These are phyloP conservation scores for Leucopsar rothschildi DNA, from an alignment of 2,113 vertebrate genomes.

Conservation along the genomic window DNA sequence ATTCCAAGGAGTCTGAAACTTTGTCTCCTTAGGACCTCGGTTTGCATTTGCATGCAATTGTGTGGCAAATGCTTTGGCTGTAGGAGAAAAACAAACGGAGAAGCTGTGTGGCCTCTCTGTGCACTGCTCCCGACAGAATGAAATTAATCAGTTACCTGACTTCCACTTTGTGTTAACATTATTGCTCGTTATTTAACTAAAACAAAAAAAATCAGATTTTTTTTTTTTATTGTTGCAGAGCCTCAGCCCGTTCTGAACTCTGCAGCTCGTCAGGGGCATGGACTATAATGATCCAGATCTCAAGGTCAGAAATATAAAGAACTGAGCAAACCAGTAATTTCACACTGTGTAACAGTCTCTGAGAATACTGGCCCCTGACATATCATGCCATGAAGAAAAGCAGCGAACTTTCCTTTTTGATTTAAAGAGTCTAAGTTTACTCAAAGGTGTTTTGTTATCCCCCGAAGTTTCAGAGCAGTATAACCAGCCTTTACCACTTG, in stretches of 20 bases:
- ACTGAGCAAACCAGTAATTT: conserved; percentile 14
- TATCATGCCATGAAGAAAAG: background rate
- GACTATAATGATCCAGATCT: conserved; percentile 3
- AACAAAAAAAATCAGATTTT: background rate
- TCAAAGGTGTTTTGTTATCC: conserved; percentile 45
- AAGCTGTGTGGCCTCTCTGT: background rate
- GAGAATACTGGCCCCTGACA: conserved; percentile 34
- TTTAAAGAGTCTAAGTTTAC: conserved; percentile 46
- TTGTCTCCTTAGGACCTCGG: background rate
- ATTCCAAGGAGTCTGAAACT: background rate
- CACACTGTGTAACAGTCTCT: background rate
- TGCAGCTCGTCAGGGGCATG: background rate
- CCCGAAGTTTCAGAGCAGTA: conserved; percentile 44
- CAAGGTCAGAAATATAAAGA: conserved; percentile 44
- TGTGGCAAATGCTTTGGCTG: background rate
- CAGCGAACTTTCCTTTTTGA: conserved; percentile 8
- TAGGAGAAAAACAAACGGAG: background rate
- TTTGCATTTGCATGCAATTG: background rate
- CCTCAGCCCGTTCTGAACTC: background rate
- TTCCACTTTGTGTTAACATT: background rate
- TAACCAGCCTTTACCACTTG: conserved; percentile 42
- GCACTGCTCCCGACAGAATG: background rate
- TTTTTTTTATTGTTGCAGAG: background rate
- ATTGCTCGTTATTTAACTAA: background rate
- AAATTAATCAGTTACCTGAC: background rate